Percentiles rank a stretch among this genome's conserved stretches.
Evolutionary conservation across 2,113 vertebrate species (phyloP).

Genomic region (Guaruba guarouba): DNA sequence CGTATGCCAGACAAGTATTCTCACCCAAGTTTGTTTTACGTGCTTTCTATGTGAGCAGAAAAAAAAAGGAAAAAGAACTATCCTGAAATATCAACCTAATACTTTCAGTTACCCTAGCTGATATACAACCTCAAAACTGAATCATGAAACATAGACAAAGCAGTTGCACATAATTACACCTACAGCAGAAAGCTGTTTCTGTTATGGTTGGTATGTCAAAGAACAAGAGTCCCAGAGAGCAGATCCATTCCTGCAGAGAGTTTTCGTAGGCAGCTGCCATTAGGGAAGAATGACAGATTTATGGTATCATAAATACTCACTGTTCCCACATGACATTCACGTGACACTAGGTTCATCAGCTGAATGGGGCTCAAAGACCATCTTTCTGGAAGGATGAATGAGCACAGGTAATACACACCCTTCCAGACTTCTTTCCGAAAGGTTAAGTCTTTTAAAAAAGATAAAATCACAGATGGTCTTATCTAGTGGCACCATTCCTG

Average conservation of each 20-base stretch:
- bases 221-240: not conserved
- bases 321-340: not conserved
- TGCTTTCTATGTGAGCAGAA: not conserved
- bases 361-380: not conserved
- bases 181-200: not conserved
- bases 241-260: not conserved
- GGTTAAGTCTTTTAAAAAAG: not conserved
- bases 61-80: not conserved
- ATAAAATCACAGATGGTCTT: not conserved
- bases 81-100: not conserved
- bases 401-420: not conserved
- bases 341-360: not conserved
- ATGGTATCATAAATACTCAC: not conserved
- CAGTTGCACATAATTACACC: not conserved
- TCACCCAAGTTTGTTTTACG: not conserved
- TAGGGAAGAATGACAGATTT: not conserved
- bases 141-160: not conserved
- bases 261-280: not conserved
- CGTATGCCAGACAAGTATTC: not conserved
- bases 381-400: not conserved
- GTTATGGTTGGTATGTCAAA: rapidly evolving
- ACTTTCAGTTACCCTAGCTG: not conserved
- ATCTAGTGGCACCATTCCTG: not conserved
- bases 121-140: not conserved
- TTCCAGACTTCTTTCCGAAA: not conserved